These are phyloP conservation scores for Epizoanthus illoricatus DNA, from an alignment of 92 coral and sea anemone species.

Conservation along the genomic window DNA sequence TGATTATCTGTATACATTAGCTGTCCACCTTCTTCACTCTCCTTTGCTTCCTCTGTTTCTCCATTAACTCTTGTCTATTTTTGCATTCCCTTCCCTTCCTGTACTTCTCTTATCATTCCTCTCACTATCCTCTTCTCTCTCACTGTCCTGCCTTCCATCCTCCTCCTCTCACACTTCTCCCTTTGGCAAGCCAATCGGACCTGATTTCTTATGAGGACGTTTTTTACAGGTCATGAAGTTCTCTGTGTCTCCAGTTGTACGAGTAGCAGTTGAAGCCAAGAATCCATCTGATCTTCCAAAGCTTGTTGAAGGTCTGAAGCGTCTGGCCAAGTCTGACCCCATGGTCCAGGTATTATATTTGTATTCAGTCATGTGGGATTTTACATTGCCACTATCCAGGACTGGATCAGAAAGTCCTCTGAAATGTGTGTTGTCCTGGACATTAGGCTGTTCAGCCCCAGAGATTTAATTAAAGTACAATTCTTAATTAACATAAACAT, in stretches of 20 bases:
- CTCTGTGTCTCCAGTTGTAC: conserved; percentile 98
- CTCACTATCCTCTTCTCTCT: too few species aligned
- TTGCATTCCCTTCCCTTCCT: too few species aligned
- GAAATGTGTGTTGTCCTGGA: neutral
- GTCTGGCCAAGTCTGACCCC: conserved; percentile 96
- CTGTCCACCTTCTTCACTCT: too few species aligned
- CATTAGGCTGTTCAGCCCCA: too few species aligned
- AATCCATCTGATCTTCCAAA: conserved; percentile 92
- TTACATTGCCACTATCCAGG: neutral
- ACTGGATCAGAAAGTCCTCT: neutral
- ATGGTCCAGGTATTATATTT: conserved; percentile 73
- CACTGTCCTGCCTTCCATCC: too few species aligned
- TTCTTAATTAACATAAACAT: neutral
- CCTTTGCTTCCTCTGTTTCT: too few species aligned
- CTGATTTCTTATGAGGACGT: neutral
- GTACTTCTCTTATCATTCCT: too few species aligned
- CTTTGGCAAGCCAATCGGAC: too few species aligned
- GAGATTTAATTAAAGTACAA: neutral
- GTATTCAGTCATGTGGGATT: neutral
- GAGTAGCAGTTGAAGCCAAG: conserved; percentile 95
- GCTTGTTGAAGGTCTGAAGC: conserved; percentile 94
- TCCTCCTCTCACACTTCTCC: too few species aligned
- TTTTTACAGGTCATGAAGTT: conserved; percentile 87
- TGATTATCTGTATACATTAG: too few species aligned
- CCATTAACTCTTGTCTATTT: too few species aligned